A percentile compares a stretch with the other conserved stretches of the same genome.
Conservation (phyloP, 2,888 invertebrate genomes). For the Rotaria magnacalcarata region DNA sequence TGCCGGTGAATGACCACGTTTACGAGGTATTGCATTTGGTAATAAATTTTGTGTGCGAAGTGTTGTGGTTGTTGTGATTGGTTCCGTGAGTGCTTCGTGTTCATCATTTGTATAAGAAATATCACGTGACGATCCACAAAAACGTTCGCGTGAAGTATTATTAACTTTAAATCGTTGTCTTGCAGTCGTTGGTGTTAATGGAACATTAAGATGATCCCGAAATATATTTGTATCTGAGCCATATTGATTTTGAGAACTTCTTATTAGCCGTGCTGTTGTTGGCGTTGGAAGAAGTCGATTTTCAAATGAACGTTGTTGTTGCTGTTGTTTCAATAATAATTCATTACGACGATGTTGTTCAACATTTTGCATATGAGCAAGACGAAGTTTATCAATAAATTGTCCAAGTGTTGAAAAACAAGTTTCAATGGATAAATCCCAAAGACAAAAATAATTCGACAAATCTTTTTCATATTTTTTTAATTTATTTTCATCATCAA, state of each 20-base stretch:
- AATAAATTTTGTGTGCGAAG: neutral
- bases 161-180: neutral
- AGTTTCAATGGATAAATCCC: neutral
- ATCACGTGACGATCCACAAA: slow-evolving; percentile 3
- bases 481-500: slow-evolving; percentile 19
- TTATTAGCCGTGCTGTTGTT: neutral
- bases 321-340: neutral
- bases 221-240: slow-evolving; percentile 16
- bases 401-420: slow-evolving; percentile 21
- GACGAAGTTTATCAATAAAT: slow-evolving; percentile 22
- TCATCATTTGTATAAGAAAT: neutral
- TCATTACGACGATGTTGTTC: slow-evolving; percentile 13
- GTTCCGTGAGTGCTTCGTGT: neutral
- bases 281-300: neutral
- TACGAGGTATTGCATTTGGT: slow-evolving; percentile 4
- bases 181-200: neutral
- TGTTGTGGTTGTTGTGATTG: neutral
- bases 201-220: neutral
- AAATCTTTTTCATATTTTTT: slow-evolving; percentile 28
- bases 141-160: neutral
- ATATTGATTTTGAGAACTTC: neutral
- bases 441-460: neutral
- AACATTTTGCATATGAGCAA: slow-evolving; percentile 26
- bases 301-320: neutral
- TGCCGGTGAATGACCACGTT: slow-evolving; percentile 9